Conservation (phyloP, 2,888 invertebrate species). For the Micropterix aruncella region DNA sequence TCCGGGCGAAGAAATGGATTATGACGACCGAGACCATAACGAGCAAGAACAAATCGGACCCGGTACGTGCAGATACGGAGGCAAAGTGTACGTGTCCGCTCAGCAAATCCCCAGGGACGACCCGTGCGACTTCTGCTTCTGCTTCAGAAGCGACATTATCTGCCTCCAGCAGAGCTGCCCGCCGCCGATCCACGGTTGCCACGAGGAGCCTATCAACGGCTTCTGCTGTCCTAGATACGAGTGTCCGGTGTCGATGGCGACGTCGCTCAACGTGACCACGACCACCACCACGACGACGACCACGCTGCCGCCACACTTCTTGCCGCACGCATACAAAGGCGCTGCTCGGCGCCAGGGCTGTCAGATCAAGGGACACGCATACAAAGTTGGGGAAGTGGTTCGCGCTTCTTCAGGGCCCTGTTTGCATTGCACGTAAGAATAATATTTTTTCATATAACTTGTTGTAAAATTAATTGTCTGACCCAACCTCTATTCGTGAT, state of each 20-base stretch:
- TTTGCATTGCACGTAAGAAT: constrained; percentile 87
- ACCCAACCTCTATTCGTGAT: too few species aligned
- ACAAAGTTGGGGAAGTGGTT: constrained; percentile 74
- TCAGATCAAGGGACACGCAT: constrained; percentile 72
- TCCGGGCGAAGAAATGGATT: constrained; percentile 53
- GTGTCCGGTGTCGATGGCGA: constrained; percentile 82
- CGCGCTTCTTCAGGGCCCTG: constrained; percentile 83
- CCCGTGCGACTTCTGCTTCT: constrained; percentile 94
- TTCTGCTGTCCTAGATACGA: constrained; percentile 93
- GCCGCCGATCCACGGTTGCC: constrained; percentile 83
- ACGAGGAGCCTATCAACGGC: constrained; percentile 83
- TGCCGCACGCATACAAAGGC: constrained; percentile 65
- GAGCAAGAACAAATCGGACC: constrained; percentile 46
- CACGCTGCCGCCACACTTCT: constrained; percentile 71
- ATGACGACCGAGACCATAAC: constrained; percentile 49
- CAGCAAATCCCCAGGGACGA: constrained; percentile 91
- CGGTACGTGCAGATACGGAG: constrained; percentile 83
- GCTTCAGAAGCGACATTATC: constrained; percentile 91
- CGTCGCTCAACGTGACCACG: constrained; percentile 68
- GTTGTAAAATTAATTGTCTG: too few species aligned
- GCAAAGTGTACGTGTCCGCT: constrained; percentile 85
- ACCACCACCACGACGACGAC: constrained; percentile 79
- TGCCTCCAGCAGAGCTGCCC: constrained; percentile 92
- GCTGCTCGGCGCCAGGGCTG: constrained; percentile 66
- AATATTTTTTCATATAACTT: not conserved